Conservation (phyloP, 2,888 invertebrate species). For the Fragum whitleyi region DNA sequence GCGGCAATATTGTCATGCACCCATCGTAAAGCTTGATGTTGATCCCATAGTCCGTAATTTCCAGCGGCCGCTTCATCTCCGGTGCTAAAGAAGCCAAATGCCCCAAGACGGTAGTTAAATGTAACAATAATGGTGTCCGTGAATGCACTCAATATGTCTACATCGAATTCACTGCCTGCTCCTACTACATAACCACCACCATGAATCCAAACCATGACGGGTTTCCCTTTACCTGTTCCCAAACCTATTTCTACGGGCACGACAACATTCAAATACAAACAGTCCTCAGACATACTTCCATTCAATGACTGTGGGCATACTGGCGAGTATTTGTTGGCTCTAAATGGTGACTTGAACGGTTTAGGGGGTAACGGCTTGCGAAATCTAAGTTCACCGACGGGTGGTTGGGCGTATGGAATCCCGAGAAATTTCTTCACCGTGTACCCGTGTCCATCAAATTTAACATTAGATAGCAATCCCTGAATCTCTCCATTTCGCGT, state of each 20-base stretch:
- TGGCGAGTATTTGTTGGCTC: conserved; percentile 8
- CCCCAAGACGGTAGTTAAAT: not conserved
- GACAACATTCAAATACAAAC: conserved; percentile 1
- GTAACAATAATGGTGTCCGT: conserved; percentile 5
- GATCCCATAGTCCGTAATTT: conserved; percentile 13
- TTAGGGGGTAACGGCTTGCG: conserved; percentile 16
- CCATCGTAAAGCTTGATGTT: conserved; percentile 15
- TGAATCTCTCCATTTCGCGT: conserved; percentile 27
- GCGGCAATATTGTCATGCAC: conserved; percentile 12
- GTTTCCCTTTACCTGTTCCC: not conserved
- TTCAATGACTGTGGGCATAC: not conserved
- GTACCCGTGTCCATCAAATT: conserved; percentile 7
- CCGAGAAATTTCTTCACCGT: conserved; percentile 25
- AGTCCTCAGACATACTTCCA: conserved; percentile 1
- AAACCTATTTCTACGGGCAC: not conserved
- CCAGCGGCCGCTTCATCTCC: not conserved
- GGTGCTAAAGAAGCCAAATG: conserved; percentile 2
- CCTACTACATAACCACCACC: conserved; percentile 8
- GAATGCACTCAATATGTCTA: not conserved
- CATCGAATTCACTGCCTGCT: not conserved
- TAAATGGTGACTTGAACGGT: not conserved
- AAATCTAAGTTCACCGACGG: conserved; percentile 26
- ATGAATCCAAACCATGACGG: conserved; percentile 20
- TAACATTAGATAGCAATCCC: not conserved
- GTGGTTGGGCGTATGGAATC: conserved; percentile 36